Base-by-base conservation (phyloP, 2,113 vertebrate species). In the Pseudorhombus dupliciocellatus region DNA sequence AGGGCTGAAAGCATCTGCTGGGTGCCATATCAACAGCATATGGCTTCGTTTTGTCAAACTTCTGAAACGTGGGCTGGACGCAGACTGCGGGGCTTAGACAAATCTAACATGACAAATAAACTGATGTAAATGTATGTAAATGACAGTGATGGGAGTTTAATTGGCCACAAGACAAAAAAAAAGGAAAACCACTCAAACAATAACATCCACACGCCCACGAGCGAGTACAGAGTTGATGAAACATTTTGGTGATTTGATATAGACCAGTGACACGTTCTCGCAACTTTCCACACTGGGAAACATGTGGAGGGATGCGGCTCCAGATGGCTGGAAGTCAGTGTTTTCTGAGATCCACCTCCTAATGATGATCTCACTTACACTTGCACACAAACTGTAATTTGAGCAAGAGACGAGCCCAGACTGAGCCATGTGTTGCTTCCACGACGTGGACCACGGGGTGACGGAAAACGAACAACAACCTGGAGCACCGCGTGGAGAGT, bases 251-350 rank as follows among this genome's bases (percentile, higher is more conserved):
- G 77, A 81, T 88, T 88, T 85, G 84, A 83, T 83, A 70, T 78
- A 83, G 73, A 79, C 73, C 88, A 84, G 84, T 77, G 82, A 84
- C 85, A 84, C 25, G 66, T 70, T 77, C 57, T 50, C 66, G 58
- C 73, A 81, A 71, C 86, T 87, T 88, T 86, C 87, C 88, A 90
- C 90, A 86, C 80, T 85, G 68, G 48, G 46, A 73, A 86, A 86
- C 88, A 89, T 80, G 87, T 89, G 85, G 79, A 77, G 71, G 68
- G 78, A 86, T 65, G 61, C 37, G 65, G 53, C 81, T 81, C 84
- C 84, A 91, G 87, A 92, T 92, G 88, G 81, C 85, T 83, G 44
- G 48, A 67, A 64, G 84, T 84, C 76, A 75, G 59, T 62, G 18
- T 64, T 78, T 87, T 79, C 68, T 37, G 58, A 86, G 74, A 83